These are phyloP conservation scores for Noctilio leporinus DNA, from an alignment of 2,113 vertebrate species.

Conservation along the genomic window DNA sequence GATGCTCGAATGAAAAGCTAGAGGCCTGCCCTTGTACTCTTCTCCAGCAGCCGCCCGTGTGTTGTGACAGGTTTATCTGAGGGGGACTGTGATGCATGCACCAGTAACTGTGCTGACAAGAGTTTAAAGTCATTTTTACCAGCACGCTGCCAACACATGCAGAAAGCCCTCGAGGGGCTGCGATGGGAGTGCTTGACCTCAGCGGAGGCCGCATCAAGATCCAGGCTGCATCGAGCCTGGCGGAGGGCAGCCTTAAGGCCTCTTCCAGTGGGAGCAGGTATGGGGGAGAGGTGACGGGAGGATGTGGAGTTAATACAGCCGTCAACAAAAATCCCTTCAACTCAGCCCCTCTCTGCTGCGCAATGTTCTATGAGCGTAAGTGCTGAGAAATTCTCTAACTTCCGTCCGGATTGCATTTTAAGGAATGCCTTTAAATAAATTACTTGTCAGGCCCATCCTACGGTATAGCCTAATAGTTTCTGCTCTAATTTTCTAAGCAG, in stretches of 20 bases:
- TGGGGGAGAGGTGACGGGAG: neutral
- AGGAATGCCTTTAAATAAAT: constrained; percentile 23
- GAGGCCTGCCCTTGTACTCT: constrained; percentile 87
- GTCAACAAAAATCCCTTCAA: constrained; percentile 9
- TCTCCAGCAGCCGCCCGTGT: constrained; percentile 83
- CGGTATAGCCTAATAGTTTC: neutral
- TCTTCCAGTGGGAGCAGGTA: neutral
- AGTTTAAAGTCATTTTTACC: constrained; percentile 90
- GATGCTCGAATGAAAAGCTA: constrained; percentile 89
- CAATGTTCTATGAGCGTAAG: neutral
- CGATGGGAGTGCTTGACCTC: constrained; percentile 83
- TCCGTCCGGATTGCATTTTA: constrained; percentile 38
- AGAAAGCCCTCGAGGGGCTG: constrained; percentile 83
- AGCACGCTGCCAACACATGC: constrained; percentile 83
- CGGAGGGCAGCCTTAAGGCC: constrained; percentile 52
- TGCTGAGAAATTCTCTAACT: neutral
- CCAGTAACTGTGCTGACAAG: constrained; percentile 87
- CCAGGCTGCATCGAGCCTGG: constrained; percentile 62
- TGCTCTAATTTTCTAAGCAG: neutral
- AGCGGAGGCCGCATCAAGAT: constrained; percentile 30
- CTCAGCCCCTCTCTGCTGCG: neutral
- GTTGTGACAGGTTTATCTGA: constrained; percentile 92
- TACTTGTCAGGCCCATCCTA: neutral
- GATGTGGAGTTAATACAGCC: constrained; percentile 2
- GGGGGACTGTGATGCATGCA: constrained; percentile 87